Percentiles rank a stretch among this genome's conserved stretches.
phyloP scores from a whole-genome alignment of 2,797 vertebrate species.

The Ptychobarbus kaznakovi region DNA sequence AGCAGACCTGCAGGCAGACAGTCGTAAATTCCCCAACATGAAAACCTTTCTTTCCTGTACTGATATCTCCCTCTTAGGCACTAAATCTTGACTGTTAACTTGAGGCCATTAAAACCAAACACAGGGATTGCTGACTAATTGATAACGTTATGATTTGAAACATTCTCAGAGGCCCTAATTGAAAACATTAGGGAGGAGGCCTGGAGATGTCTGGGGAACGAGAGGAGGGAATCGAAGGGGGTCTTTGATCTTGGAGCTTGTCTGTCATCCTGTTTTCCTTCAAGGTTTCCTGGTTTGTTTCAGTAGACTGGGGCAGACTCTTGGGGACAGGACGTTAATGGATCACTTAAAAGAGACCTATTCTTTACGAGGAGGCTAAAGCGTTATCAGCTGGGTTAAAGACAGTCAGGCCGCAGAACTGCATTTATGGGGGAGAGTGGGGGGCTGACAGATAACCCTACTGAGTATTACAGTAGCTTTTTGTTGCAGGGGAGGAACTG shows the following conservation, averaged over 20 bases:
- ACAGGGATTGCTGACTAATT: slow-evolving; percentile 70
- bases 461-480: slow-evolving; percentile 66
- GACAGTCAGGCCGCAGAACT: slow-evolving; percentile 57
- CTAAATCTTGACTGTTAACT: slow-evolving; percentile 63
- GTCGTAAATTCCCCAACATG: slow-evolving; percentile 59
- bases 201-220: slow-evolving; percentile 61
- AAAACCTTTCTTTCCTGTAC: slow-evolving; percentile 62
- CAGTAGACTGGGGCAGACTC: slow-evolving; percentile 64
- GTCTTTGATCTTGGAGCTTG: slow-evolving; percentile 71
- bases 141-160: slow-evolving; percentile 70
- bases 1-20: slow-evolving; percentile 35
- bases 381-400: slow-evolving; percentile 68
- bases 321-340: slow-evolving; percentile 69
- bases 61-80: slow-evolving; percentile 60
- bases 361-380: slow-evolving; percentile 65
- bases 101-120: slow-evolving; percentile 64
- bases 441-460: slow-evolving; percentile 62
- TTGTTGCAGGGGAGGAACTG: slow-evolving; percentile 55
- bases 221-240: slow-evolving; percentile 53
- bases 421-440: slow-evolving; percentile 45
- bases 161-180: slow-evolving; percentile 66
- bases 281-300: slow-evolving; percentile 72
- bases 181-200: slow-evolving; percentile 67
- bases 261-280: slow-evolving; percentile 70
- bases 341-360: slow-evolving; percentile 69